A percentile compares a stretch with the other conserved stretches of the same genome.
Evolutionary conservation across 2,113 vertebrate genomes (phyloP).

Genomic region (Ariopsis seemanni): DNA sequence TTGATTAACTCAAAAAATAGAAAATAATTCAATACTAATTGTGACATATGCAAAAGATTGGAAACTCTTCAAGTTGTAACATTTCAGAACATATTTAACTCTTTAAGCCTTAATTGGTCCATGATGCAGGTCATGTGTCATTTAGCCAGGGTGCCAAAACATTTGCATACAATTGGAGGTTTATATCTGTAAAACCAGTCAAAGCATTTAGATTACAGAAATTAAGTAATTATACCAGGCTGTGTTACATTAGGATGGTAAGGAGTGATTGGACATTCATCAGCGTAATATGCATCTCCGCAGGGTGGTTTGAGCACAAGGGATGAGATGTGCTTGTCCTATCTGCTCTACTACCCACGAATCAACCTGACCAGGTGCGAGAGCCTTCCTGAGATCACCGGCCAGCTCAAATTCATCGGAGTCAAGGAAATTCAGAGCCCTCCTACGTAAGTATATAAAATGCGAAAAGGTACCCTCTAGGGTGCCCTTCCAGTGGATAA

Average conservation of each 20-base stretch:
- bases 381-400: constrained; percentile 85
- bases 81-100: not conserved
- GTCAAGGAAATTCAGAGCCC: constrained; percentile 84
- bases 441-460: constrained; percentile 73
- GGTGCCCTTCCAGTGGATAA: not conserved
- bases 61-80: not conserved
- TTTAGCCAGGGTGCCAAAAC: not conserved
- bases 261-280: not conserved
- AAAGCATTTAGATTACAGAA: not conserved
- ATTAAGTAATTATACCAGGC: not conserved
- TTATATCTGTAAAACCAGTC: not conserved
- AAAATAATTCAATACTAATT: not conserved
- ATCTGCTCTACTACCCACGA: constrained; percentile 84
- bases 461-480: not conserved
- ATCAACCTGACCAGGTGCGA: constrained; percentile 85
- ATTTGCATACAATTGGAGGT: not conserved
- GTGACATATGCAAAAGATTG: not conserved
- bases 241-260: not conserved
- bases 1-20: not conserved
- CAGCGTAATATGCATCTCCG: constrained; percentile 39
- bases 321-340: constrained; percentile 88
- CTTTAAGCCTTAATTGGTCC: not conserved
- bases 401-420: constrained; percentile 85
- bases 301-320: constrained; percentile 86
- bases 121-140: not conserved